A percentile compares a stretch with the other conserved stretches of the same genome.
phyloP scores from a whole-genome alignment of 2,888 invertebrate species.

The Axea sp. region DNA sequence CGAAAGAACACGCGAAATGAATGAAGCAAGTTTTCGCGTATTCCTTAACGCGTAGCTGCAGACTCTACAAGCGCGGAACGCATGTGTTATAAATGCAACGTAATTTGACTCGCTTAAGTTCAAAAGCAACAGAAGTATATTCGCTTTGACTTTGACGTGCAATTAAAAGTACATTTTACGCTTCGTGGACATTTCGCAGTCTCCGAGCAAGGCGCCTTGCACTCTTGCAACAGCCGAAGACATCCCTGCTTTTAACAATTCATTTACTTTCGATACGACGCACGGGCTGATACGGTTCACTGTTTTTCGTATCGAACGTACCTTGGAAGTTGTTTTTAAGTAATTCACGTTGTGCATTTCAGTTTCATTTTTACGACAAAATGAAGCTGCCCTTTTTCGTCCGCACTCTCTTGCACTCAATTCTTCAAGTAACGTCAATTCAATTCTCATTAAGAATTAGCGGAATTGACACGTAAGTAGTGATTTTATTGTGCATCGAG shows the following conservation, averaged over 20 bases:
- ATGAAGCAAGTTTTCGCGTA: slow-evolving; percentile 3
- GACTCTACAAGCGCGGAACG: slow-evolving; percentile 23
- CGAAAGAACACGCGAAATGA: slow-evolving; percentile 2
- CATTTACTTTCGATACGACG: slow-evolving; percentile 48
- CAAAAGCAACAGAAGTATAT: slow-evolving; percentile 59
- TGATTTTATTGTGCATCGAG: no score
- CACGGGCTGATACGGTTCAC: neutral
- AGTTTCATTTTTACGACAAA: no score
- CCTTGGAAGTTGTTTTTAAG: neutral
- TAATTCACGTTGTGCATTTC: no score
- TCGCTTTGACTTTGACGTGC: slow-evolving; percentile 73
- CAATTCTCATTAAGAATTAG: no score
- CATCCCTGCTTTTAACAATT: slow-evolving; percentile 61
- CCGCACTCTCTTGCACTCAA: no score
- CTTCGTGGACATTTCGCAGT: slow-evolving; percentile 69
- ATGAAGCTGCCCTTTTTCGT: no score
- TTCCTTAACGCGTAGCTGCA: slow-evolving; percentile 24
- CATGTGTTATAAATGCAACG: slow-evolving; percentile 50
- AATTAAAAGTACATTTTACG: slow-evolving; percentile 75
- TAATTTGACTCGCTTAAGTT: slow-evolving; percentile 52
- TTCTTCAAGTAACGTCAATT: no score
- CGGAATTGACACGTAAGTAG: no score
- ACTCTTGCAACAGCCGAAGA: slow-evolving; percentile 53
- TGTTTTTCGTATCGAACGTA: neutral
- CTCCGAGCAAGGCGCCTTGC: slow-evolving; percentile 60